Evolutionary conservation across 2,797 vertebrate genomes (phyloP).

Genomic region (Chloroceryle inda): DNA sequence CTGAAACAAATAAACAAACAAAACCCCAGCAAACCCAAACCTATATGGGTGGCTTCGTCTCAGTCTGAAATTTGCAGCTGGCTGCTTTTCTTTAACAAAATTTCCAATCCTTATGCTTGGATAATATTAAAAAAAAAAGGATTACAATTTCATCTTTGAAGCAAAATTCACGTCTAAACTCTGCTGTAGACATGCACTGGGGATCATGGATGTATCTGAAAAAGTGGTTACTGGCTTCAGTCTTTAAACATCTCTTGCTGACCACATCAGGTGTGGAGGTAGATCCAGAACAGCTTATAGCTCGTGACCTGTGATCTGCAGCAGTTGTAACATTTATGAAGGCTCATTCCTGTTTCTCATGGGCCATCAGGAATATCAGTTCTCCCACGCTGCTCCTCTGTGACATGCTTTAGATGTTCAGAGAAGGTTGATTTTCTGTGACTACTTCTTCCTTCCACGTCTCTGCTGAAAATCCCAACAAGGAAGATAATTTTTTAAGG

Average conservation of each 20-base stretch:
- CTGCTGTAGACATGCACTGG: neutral
- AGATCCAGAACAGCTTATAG: neutral
- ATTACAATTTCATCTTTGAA: neutral
- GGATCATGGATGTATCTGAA: neutral
- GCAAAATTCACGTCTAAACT: neutral
- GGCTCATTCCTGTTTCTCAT: neutral
- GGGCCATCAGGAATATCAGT: neutral
- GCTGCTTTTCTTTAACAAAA: neutral
- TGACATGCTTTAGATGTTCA: neutral
- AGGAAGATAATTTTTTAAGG: neutral
- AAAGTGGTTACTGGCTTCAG: neutral
- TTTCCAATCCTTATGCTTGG: neutral
- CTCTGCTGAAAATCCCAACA: neutral
- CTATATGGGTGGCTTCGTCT: neutral
- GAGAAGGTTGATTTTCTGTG: neutral
- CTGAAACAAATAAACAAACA: neutral
- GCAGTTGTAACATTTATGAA: neutral
- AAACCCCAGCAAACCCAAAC: neutral
- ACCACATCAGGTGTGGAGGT: neutral
- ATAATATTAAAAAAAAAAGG: neutral
- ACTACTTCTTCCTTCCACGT: neutral
- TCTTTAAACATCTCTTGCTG: neutral
- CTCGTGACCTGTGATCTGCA: neutral
- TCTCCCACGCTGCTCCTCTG: neutral
- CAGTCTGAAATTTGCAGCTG: neutral